Conservation (phyloP, 2,113 vertebrate genomes). For the Crotophaga sulcirostris region DNA sequence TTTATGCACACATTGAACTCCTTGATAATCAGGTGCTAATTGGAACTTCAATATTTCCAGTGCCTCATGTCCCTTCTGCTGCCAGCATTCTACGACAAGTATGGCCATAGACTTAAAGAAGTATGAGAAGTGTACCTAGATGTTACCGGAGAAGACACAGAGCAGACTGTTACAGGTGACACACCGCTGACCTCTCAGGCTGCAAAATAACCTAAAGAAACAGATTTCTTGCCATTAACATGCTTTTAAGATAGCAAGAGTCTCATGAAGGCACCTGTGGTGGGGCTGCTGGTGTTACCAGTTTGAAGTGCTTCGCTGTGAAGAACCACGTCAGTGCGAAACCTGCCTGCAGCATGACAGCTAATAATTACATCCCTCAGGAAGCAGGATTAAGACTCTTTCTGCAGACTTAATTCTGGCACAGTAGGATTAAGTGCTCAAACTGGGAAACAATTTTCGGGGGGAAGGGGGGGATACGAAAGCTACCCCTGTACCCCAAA, state of each 20-base stretch:
- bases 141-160: fast-evolving
- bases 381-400: not conserved
- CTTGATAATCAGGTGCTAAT: not conserved
- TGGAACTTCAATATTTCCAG: not conserved
- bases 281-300: not conserved
- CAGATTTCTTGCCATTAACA: not conserved
- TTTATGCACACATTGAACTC: not conserved
- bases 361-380: not conserved
- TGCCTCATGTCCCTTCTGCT: not conserved
- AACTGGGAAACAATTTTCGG: not conserved
- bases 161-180: not conserved
- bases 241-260: not conserved
- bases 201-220: not conserved
- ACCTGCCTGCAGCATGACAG: not conserved
- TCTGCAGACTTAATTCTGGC: not conserved
- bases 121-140: not conserved
- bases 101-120: not conserved
- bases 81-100: not conserved
- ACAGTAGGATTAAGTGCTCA: not conserved
- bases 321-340: not conserved
- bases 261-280: not conserved
- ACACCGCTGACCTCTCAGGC: not conserved
- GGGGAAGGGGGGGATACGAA: fast-evolving
- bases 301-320: not conserved
- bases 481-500: fast-evolving